Base-by-base conservation (phyloP, 2,888 invertebrate genomes). In the Torymus tubicola region DNA sequence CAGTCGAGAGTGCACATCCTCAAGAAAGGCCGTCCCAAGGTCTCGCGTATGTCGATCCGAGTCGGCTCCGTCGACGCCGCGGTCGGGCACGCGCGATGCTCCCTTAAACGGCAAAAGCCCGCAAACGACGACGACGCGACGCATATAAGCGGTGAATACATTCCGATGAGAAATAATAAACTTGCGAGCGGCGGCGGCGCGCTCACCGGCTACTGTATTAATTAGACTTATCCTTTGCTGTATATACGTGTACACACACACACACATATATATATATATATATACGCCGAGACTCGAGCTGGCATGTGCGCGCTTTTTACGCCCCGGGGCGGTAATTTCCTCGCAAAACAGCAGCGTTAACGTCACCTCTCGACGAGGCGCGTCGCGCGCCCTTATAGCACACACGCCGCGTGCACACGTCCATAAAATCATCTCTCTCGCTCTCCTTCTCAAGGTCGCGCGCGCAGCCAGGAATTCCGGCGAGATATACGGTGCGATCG, bases 101-200 rank as follows among this genome's bases (percentile, higher is more conserved):
- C 42, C 78, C 64, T 52, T 80, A 79, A 64, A 64, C 21, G 65
- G 70, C 65, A 70, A 80, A 70, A 75, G 74, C 55, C 69, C 74
- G 16, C 74, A 79, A 58, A 74, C 16, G 74, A 58, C 1, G 11
- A 3, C 18, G n/a, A 11, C 64, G 52, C 50, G 65, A 50, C 65
- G 21, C 21, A 55, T 18, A 64, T 64, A 31, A 42, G 70, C 58
- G 74, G 14, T 78, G 73, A 53, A 77, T 77, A 65, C 18, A 80
- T 80, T 80, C 64, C 79, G 31, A 52, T 69, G 60, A 50, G 64
- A 77, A 77, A 77, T 77, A 75, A 80, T 80, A 80, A 74, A 80
- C 60, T 74, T 61, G 42, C 42, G 42, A 42, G 42, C 72, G 72
- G 60, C 72, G 72, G 60, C 67, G n/a, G 21, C 67, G n/a, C 42